Evolutionary conservation across 2,888 invertebrate genomes (phyloP).

Genomic region (Trachelus stipa): DNA sequence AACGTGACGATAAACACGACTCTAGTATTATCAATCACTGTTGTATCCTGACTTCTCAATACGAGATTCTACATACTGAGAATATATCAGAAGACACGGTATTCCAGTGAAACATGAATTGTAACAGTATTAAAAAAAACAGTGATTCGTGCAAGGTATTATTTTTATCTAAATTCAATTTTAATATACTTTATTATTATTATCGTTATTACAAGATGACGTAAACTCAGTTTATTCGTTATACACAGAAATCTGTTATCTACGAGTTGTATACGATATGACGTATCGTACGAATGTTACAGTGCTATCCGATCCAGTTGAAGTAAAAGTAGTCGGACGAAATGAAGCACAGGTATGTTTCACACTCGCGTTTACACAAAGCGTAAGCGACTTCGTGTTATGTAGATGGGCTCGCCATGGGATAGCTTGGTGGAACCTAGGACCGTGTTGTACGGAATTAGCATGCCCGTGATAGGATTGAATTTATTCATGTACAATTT

Average conservation of each 20-base stretch:
- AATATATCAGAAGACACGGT: neutral
- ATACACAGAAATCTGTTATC: neutral
- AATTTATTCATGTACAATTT: conserved; percentile 59
- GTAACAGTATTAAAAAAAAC: neutral
- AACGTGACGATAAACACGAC: neutral
- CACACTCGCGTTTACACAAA: conserved; percentile 17
- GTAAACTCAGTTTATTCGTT: neutral
- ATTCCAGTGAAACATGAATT: neutral
- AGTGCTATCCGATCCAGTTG: neutral
- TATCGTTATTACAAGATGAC: neutral
- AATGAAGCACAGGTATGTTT: neutral
- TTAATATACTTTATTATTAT: neutral
- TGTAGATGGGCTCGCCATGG: conserved; percentile 37
- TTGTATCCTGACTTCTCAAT: neutral
- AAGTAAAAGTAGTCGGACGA: neutral
- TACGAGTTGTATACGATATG: too few relatives aligned
- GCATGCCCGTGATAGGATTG: conserved; percentile 53
- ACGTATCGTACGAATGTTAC: too few relatives aligned
- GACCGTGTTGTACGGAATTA: conserved; percentile 52
- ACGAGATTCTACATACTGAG: neutral
- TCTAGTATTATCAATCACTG: neutral
- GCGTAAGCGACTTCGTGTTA: conserved; percentile 45
- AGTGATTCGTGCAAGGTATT: neutral
- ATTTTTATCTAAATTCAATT: neutral
- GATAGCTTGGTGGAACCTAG: conserved; percentile 33